Conservation (phyloP, 2,113 vertebrate species). For the Phyllostomus discolor region DNA sequence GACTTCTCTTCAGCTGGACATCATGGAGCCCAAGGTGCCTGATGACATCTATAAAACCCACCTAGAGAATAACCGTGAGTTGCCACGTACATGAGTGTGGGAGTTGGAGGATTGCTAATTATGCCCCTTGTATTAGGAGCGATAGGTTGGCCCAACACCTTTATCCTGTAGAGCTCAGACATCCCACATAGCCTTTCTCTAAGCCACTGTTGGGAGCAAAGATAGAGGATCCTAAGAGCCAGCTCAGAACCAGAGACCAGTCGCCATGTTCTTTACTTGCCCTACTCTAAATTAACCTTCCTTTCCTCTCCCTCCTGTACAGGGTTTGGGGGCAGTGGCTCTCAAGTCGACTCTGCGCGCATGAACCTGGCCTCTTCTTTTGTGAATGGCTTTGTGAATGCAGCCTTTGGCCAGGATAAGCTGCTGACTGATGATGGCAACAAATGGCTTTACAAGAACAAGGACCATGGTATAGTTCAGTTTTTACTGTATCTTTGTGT, state of each 20-base stretch:
- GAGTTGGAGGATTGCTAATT: neutral
- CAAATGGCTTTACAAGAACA: conserved; percentile 99
- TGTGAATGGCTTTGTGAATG: conserved; percentile 98
- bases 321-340: conserved; percentile 97
- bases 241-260: neutral
- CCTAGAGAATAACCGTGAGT: conserved; percentile 97
- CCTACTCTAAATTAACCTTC: neutral
- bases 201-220: neutral
- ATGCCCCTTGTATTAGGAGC: neutral
- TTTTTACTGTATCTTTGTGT: neutral
- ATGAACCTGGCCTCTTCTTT: conserved; percentile 99
- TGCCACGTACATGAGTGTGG: neutral
- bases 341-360: conserved; percentile 97
- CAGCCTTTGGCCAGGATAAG: conserved; percentile 98
- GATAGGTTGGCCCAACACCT: neutral
- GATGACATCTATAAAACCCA: conserved; percentile 99
- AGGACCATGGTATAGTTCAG: conserved; percentile 90
- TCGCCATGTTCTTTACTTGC: neutral
- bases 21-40: conserved; percentile 99
- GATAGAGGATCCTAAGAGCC: neutral
- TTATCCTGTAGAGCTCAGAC: neutral
- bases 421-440: conserved; percentile 98
- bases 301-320: neutral
- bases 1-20: conserved; percentile 88
- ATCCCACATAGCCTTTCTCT: neutral